Evolutionary conservation across 2,888 invertebrate species (phyloP), one percentile per base, ranked within the genome.

Genomic region (Andrena marginata): DNA sequence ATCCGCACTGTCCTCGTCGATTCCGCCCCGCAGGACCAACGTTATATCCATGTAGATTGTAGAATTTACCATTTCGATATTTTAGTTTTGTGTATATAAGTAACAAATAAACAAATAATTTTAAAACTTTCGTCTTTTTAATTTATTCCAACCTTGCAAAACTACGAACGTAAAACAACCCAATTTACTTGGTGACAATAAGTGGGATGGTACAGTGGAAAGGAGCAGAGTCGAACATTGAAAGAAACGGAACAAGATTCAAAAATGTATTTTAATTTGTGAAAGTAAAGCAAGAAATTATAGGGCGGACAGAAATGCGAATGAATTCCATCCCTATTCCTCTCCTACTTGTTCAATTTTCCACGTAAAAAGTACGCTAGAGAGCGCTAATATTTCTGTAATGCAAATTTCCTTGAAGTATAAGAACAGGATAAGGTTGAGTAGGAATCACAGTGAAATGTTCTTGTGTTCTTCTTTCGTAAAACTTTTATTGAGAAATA

Each of bases 401-500:
- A 42, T 42, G 42, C 42, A 42, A 42, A 1, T 3, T 42, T 16
- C 5, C 42, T 5, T 42, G 42, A 42, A 42, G 16, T 5, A 16
- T 16, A 42, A 42, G 42, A 42, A 16, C 42, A 42, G 42, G 42
- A 16, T 42, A 42, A 42, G 42, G 42, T 42, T 42, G 42, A 16
- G 5, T 1, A 42, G 42, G 42, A 42, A 42, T 42, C 42, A 16
- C 16, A 42, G 42, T 42, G 42, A 42, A 16, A 42, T 42, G 42
- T 16, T 16, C 42, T 13, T 16, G 4, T 13, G 48, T 5, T 1
- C 23, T 48, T 26, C 31, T 82, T 81, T 82, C 71, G 71, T 42
- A 82, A 31, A 77, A 77, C 71, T 56, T 87, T 91, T 90, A 90
- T 90, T 91, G 77, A 82, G 85, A 90, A 89, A 89, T 85, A 88